Evolutionary conservation across 2,888 invertebrate genomes (phyloP).

Genomic region (Pilophorus perplexus): DNA sequence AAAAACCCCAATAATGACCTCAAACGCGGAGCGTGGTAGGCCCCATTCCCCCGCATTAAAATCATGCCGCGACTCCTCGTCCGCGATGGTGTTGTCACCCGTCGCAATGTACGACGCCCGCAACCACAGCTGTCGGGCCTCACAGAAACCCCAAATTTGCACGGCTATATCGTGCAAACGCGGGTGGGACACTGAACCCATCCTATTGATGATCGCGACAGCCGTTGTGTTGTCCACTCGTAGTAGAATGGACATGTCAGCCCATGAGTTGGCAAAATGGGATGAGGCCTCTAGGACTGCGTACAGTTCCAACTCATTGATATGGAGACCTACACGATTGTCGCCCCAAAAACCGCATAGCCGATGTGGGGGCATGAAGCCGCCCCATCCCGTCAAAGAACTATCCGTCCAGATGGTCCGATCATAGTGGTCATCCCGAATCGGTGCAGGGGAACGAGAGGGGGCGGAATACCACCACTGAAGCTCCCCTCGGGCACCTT

Average conservation of each 20-base stretch:
- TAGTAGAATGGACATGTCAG: background rate
- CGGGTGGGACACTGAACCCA: background rate
- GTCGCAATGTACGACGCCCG: background rate
- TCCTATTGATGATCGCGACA: background rate
- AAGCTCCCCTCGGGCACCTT: background rate
- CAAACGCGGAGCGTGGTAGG: too few relatives aligned
- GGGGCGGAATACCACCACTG: background rate
- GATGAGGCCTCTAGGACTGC: background rate
- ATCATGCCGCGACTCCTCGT: background rate
- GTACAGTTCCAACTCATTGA: constrained; percentile 1
- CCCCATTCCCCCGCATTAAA: too few relatives aligned
- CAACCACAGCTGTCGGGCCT: background rate
- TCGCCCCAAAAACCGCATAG: background rate
- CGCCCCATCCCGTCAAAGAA: background rate
- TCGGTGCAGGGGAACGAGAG: background rate
- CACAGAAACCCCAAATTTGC: background rate
- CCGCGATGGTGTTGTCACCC: background rate
- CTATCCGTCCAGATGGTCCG: background rate
- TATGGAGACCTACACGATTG: background rate
- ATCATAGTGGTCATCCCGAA: background rate
- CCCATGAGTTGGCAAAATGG: constrained; percentile 7
- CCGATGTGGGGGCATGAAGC: background rate
- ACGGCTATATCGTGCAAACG: background rate
- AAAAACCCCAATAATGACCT: too few relatives aligned
- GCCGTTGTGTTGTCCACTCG: background rate